These are phyloP conservation scores for Acanthosepion lycidas DNA, from an alignment of 2,888 invertebrate species.

Conservation along the genomic window DNA sequence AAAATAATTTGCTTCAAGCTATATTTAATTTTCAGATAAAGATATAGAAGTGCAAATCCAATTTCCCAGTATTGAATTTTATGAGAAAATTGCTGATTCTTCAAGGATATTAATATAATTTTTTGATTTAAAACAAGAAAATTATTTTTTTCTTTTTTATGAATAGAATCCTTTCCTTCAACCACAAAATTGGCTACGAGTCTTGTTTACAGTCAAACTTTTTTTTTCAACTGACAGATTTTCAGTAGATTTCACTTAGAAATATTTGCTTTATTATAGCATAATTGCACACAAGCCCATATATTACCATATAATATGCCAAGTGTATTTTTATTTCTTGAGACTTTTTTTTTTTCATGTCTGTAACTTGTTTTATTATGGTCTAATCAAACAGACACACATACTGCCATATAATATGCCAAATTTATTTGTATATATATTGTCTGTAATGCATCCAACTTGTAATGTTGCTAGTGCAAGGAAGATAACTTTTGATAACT, in stretches of 20 bases:
- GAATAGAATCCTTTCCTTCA: not conserved
- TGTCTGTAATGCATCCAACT: too few relatives aligned
- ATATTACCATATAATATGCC: too few relatives aligned
- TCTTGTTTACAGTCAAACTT: not conserved
- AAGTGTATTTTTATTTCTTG: too few relatives aligned
- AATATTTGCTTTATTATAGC: not conserved
- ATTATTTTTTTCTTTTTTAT: not conserved
- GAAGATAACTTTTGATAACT: too few relatives aligned
- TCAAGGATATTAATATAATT: constrained; percentile 8
- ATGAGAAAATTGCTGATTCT: constrained; percentile 33
- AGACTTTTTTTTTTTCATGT: too few relatives aligned
- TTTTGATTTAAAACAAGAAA: not conserved
- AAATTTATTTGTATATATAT: too few relatives aligned
- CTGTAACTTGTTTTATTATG: too few relatives aligned
- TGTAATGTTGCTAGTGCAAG: too few relatives aligned
- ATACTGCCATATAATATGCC: too few relatives aligned
- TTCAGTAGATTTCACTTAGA: not conserved
- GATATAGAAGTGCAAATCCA: not conserved
- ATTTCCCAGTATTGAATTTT: not conserved
- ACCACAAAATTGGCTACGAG: not conserved
- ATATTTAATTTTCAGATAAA: not conserved
- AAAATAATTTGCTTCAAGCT: not conserved
- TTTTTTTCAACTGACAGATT: not conserved
- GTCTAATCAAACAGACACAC: too few relatives aligned
- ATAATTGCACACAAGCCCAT: not conserved